Percentiles rank a stretch among this genome's conserved stretches.
Conservation (phyloP, 2,113 vertebrate species). For the Poeciliopsis occidentalis region DNA sequence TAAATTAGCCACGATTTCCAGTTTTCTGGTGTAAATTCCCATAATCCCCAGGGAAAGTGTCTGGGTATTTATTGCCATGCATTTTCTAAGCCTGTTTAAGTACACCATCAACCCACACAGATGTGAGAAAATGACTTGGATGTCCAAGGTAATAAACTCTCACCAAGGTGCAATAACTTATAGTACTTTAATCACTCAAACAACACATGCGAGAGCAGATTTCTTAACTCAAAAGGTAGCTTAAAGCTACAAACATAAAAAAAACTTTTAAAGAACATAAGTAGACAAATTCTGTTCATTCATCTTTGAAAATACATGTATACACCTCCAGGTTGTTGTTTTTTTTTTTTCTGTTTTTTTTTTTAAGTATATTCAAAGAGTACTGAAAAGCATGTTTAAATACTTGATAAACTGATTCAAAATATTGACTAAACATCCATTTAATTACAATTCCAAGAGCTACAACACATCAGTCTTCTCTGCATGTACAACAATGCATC, state of each 20-base stretch:
- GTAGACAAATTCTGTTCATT: slow-evolving; percentile 27
- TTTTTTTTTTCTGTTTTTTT: too few species aligned
- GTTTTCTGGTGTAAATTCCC: background rate
- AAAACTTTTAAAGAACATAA: slow-evolving; percentile 38
- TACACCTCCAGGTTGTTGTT: slow-evolving; percentile 31
- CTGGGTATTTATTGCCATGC: background rate
- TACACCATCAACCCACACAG: background rate
- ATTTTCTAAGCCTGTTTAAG: background rate
- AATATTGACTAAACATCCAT: slow-evolving; percentile 61
- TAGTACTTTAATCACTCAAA: slow-evolving; percentile 75
- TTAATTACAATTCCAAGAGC: slow-evolving; percentile 63
- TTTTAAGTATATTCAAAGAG: background rate
- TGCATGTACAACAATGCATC: slow-evolving; percentile 66
- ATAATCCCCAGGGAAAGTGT: background rate
- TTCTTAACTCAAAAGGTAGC: slow-evolving; percentile 68
- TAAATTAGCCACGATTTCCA: background rate
- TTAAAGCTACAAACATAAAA: slow-evolving; percentile 68
- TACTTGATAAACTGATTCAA: slow-evolving; percentile 59
- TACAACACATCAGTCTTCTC: slow-evolving; percentile 61
- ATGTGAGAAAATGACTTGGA: slow-evolving; percentile 1
- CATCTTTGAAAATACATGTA: slow-evolving; percentile 43
- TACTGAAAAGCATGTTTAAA: slow-evolving; percentile 44
- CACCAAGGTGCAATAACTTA: slow-evolving; percentile 89
- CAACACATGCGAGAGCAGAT: slow-evolving; percentile 72
- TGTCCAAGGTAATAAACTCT: slow-evolving; percentile 3